phyloP scores from a whole-genome alignment of 2,888 invertebrate genomes.

The Cataglyphis altisquamis region DNA sequence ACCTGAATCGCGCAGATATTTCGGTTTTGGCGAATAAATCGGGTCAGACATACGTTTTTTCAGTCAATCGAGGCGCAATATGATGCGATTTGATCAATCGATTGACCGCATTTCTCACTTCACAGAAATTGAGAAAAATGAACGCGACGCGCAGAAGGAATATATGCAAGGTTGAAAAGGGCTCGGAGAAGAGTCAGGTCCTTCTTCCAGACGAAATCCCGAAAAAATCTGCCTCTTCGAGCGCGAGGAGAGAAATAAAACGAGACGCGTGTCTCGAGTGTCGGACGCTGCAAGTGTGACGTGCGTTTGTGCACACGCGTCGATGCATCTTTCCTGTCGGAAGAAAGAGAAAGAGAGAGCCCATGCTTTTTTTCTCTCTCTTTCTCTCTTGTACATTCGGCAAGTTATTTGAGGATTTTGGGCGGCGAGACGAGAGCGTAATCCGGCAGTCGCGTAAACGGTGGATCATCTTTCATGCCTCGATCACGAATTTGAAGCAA shows the following conservation, averaged over 20 bases:
- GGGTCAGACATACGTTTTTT: slow-evolving; percentile 55
- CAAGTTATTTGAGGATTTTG: slow-evolving; percentile 58
- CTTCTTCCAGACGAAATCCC: slow-evolving; percentile 65
- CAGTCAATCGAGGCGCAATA: slow-evolving; percentile 60
- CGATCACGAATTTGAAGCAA: slow-evolving; percentile 73
- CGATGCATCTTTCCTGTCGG: slow-evolving; percentile 14
- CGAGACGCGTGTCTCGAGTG: slow-evolving; percentile 76
- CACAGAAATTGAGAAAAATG: slow-evolving; percentile 37
- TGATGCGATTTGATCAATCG: slow-evolving; percentile 55
- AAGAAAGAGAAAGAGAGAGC: background rate
- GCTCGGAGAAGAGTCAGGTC: slow-evolving; percentile 17
- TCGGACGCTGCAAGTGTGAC: slow-evolving; percentile 62
- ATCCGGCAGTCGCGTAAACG: slow-evolving; percentile 77
- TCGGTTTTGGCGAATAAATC: slow-evolving; percentile 1
- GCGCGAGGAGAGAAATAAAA: slow-evolving; percentile 67
- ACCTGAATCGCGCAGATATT: background rate
- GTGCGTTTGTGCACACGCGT: slow-evolving; percentile 40
- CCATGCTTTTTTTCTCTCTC: background rate
- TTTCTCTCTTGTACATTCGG: background rate
- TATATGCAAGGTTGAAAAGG: slow-evolving; percentile 31
- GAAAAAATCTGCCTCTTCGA: slow-evolving; percentile 72
- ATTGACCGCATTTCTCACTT: slow-evolving; percentile 64
- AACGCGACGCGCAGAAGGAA: slow-evolving; percentile 7
- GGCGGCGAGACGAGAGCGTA: slow-evolving; percentile 72
- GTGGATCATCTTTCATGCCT: slow-evolving; percentile 80